Evolutionary conservation across 2,888 invertebrate species (phyloP).

Genomic region (Autographa pulchrina): DNA sequence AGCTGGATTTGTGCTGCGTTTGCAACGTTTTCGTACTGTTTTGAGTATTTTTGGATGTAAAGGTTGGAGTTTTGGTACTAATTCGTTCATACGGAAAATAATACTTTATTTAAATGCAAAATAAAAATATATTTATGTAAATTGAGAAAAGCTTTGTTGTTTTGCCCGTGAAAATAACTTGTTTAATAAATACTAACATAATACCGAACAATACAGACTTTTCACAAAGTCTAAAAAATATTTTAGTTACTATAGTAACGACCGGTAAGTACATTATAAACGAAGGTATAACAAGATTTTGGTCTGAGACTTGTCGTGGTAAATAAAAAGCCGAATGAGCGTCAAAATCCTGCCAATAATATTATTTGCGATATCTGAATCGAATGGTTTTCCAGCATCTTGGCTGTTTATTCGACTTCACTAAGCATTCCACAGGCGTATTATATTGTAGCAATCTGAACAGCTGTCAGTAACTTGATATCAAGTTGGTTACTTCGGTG

Average conservation of each 20-base stretch:
- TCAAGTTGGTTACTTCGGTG: constrained; percentile 30
- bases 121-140: no score
- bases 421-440: constrained; percentile 25
- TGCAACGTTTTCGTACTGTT: constrained; percentile 7
- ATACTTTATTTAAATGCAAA: no score
- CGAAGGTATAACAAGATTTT: no score
- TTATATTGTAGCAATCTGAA: constrained; percentile 19
- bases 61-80: neutral
- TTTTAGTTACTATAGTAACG: no score
- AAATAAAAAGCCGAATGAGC: neutral
- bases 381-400: neutral
- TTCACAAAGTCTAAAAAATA: no score
- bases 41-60: neutral
- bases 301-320: neutral
- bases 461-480: constrained; percentile 37
- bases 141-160: no score
- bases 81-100: neutral
- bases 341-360: neutral
- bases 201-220: no score
- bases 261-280: no score
- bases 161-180: no score
- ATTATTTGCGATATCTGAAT: constrained; percentile 2
- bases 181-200: no score
- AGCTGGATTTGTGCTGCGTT: constrained; percentile 37
- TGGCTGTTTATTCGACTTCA: constrained; percentile 4